A percentile compares a stretch with the other conserved stretches of the same genome.
These are phyloP conservation scores for Chrysopa pallens DNA, from an alignment of 1,140 invertebrate genomes.

Conservation along the genomic window DNA sequence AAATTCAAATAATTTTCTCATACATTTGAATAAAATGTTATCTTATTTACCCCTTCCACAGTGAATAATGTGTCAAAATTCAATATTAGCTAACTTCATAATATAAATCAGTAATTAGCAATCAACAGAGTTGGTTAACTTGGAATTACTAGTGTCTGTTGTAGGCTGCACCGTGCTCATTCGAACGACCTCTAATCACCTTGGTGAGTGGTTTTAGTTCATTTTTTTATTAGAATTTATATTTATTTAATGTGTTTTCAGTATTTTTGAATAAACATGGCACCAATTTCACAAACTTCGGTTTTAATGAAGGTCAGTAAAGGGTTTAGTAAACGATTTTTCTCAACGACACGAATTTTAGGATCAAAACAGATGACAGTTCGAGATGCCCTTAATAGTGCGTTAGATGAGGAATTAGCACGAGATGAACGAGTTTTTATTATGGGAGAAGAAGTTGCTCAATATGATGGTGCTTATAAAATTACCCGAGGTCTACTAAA, in stretches of 20 bases:
- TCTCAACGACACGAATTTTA: conserved; percentile 34
- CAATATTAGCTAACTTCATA: too few species aligned
- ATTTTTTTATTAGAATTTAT: background rate
- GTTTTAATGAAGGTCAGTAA: background rate
- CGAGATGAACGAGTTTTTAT: conserved; percentile 88
- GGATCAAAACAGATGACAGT: conserved; percentile 68
- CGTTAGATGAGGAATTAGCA: conserved; percentile 94
- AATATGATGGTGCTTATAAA: conserved; percentile 98
- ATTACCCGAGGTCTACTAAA: conserved; percentile 88
- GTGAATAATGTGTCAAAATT: too few species aligned
- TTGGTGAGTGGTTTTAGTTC: background rate
- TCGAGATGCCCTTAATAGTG: conserved; percentile 90
- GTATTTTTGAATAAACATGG: background rate
- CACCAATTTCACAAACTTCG: background rate
- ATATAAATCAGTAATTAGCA: too few species aligned
- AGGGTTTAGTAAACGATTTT: conserved; percentile 15
- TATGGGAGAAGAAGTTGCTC: conserved; percentile 91
- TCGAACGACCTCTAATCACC: background rate
- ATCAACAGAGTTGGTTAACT: too few species aligned
- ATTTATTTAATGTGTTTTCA: background rate
- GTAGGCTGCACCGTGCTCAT: too few species aligned
- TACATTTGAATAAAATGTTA: too few species aligned
- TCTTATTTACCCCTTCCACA: too few species aligned
- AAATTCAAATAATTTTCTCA: too few species aligned
- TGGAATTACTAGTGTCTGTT: too few species aligned